Evolutionary conservation across 2,113 vertebrate genomes (phyloP).

Genomic region (Paradisaea rubra): DNA sequence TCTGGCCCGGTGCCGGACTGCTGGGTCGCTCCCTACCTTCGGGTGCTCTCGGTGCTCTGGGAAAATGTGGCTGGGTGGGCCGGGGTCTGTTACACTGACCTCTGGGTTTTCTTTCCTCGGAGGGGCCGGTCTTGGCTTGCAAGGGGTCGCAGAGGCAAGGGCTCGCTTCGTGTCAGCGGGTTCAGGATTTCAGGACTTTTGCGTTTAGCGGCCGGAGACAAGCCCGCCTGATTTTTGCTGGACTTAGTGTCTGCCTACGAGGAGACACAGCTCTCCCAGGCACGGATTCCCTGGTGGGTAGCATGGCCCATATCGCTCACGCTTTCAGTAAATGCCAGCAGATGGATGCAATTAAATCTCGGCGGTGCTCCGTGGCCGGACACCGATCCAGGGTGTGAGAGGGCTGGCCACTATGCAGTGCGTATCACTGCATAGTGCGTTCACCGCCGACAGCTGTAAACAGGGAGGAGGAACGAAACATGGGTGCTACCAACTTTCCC

Average conservation of each 20-base stretch:
- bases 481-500: not conserved
- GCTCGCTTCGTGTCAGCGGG: not conserved
- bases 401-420: not conserved
- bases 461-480: not conserved
- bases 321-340: not conserved
- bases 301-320: not conserved
- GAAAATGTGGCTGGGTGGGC: not conserved
- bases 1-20: not conserved
- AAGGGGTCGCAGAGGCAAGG: not conserved
- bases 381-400: not conserved
- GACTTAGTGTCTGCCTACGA: not conserved
- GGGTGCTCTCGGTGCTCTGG: not conserved
- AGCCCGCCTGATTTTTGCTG: not conserved
- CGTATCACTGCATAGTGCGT: too few relatives aligned
- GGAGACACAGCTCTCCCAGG: not conserved
- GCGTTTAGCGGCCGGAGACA: not conserved
- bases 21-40: not conserved
- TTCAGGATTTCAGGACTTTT: not conserved
- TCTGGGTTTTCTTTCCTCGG: not conserved
- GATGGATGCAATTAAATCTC: conserved; percentile 4
- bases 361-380: not conserved
- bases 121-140: not conserved
- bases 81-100: not conserved
- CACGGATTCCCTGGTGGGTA: not conserved
- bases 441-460: not conserved